Conservation (phyloP, 2,888 invertebrate species). For the Zygaena filipendulae region DNA sequence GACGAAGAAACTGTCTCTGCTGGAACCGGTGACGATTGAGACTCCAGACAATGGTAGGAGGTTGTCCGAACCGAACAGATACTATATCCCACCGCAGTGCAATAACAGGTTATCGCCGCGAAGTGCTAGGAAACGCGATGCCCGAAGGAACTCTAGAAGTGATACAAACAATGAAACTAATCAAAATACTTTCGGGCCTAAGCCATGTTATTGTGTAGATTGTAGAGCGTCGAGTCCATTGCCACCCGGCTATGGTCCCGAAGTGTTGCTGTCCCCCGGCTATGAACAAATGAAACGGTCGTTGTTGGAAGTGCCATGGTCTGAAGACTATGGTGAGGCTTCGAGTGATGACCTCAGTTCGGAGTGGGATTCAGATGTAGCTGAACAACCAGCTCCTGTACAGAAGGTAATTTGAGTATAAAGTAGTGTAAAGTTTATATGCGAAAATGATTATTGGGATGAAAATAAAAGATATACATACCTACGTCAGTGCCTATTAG, state of each 20-base stretch:
- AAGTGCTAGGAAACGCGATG: conserved; percentile 50
- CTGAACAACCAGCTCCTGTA: conserved; percentile 60
- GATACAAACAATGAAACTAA: conserved; percentile 34
- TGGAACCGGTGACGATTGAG: conserved; percentile 57
- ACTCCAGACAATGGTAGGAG: conserved; percentile 49
- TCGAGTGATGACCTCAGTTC: conserved; percentile 92
- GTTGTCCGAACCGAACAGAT: conserved; percentile 48
- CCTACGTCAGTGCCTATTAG: neutral
- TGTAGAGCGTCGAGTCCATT: conserved; percentile 64
- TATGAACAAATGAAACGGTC: conserved; percentile 86
- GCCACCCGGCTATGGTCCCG: conserved; percentile 54
- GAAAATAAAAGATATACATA: neutral
- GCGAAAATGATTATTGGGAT: neutral
- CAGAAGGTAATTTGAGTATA: conserved; percentile 33
- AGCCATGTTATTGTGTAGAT: conserved; percentile 57
- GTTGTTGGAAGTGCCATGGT: conserved; percentile 79
- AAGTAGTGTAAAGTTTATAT: neutral
- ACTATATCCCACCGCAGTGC: conserved; percentile 59
- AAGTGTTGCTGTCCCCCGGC: conserved; percentile 66
- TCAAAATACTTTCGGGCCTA: conserved; percentile 39
- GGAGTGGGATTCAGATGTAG: conserved; percentile 90
- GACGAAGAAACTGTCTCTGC: conserved; percentile 52
- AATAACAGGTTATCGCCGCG: conserved; percentile 54
- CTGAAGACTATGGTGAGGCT: conserved; percentile 87
- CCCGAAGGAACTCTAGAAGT: conserved; percentile 40